Conservation (phyloP, 2,113 vertebrate genomes). For the Caranx ignobilis region DNA sequence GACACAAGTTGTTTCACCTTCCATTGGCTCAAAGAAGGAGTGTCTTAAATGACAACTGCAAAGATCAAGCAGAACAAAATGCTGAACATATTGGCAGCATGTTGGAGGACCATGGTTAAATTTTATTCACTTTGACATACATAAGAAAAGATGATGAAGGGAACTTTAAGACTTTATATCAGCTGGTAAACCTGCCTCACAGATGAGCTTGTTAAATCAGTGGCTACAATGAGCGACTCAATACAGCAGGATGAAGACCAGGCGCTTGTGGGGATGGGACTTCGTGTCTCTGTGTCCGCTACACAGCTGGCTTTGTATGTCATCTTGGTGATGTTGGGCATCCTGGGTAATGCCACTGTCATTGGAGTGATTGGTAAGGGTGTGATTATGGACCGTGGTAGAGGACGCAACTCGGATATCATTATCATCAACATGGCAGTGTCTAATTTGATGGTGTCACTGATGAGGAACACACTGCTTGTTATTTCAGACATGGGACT, state of each 20-base stretch:
- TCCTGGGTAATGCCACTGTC: slow-evolving; percentile 81
- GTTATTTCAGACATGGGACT: slow-evolving; percentile 79
- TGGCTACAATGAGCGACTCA: not conserved
- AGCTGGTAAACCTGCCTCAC: slow-evolving; percentile 15
- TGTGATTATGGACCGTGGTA: slow-evolving; percentile 60
- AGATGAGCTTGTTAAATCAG: not conserved
- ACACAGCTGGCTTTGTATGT: slow-evolving; percentile 72
- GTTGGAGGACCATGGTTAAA: slow-evolving; percentile 4
- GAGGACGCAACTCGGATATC: slow-evolving; percentile 80
- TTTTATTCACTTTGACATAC: not conserved
- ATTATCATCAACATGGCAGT: slow-evolving; percentile 85
- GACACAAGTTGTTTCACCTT: slow-evolving; percentile 1
- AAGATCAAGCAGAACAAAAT: not conserved
- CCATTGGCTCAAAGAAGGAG: not conserved
- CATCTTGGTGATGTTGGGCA: slow-evolving; percentile 79
- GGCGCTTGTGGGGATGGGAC: slow-evolving; percentile 63
- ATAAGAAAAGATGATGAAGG: slow-evolving; percentile 22
- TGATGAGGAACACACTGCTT: slow-evolving; percentile 80
- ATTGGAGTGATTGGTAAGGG: slow-evolving; percentile 77
- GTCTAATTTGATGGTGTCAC: slow-evolving; percentile 83
- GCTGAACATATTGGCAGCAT: not conserved
- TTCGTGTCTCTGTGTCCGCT: slow-evolving; percentile 55
- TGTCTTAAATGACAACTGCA: not conserved
- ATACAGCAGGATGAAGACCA: not conserved
- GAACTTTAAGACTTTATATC: not conserved